Evolutionary conservation across 2,888 invertebrate species (phyloP), one percentile per base, ranked within the genome.

Genomic region (Keiferia lycopersicella): DNA sequence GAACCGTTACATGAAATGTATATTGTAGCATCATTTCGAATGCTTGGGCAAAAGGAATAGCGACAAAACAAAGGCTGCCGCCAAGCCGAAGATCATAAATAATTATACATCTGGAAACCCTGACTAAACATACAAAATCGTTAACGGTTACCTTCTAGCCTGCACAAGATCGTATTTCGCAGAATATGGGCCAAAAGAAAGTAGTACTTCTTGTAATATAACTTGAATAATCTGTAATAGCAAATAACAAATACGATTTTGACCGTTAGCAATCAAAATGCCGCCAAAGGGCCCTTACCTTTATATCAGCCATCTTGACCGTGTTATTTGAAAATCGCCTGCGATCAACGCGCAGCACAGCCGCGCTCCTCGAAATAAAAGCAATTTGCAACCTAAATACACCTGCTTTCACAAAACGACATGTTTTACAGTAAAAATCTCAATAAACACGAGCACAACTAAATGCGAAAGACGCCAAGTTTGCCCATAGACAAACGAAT

Each of bases 271-370:
- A 73, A 82, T 80, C 81, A 89, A 91, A 91, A 90, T 89, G 87
- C 91, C 91, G 91, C 91, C 88, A 91, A 90, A 82, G 71, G 72
- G 73, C 34, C 64, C 64, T 59, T 78, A 92, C 92, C 89, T 91
- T 91, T 81, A 92, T 91, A 91, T 92, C 92, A 88, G 92, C 91
- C 92, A 92, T 91, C 82, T 91, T 91, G 86, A 73, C 71, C 65
- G 75, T 75, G 66, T 77, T 84, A 76, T 75, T 80, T 74, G 77
- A 78, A 77, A 76, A 78, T 74, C 80, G 80, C 75, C 73, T 76
- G 85, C 85, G 86, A 85, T 87, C 81, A 81, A 87, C 85, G 89
- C 88, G 75, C 79, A 71, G 72, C 72, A 78, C 71, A 66, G 74
- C 71, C 66, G 75, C 80, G 75, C 77, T 80, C 77, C 80, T 82